Evolutionary conservation across 2,797 vertebrate genomes (phyloP).

Genomic region (Epinephelus coioides): DNA sequence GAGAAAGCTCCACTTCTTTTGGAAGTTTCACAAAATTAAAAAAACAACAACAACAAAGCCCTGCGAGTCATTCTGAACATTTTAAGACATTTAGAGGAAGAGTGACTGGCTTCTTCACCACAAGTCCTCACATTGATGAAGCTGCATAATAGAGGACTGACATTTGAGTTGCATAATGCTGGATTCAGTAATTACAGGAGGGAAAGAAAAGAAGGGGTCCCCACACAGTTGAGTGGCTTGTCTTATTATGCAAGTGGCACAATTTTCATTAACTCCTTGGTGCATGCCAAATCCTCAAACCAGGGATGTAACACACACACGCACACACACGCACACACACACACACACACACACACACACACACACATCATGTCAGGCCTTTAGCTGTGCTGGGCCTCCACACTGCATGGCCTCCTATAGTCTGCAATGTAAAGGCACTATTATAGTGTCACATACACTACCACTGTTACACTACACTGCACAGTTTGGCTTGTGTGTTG

Average conservation of each 20-base stretch:
- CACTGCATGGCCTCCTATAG: conserved; percentile 31
- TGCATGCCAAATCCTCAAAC: conserved; percentile 49
- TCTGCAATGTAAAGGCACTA: conserved; percentile 43
- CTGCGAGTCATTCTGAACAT: conserved; percentile 24
- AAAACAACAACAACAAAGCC: conserved; percentile 8
- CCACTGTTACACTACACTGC: conserved; percentile 8
- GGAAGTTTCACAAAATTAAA: background rate
- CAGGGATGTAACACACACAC: conserved; percentile 29
- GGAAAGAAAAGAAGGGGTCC: background rate
- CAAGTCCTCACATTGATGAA: conserved; percentile 49
- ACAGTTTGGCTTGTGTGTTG: background rate
- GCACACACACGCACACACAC: conserved; percentile 5
- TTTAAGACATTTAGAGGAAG: conserved; percentile 52
- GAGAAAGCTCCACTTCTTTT: background rate
- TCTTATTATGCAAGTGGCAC: conserved; percentile 65
- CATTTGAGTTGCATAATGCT: conserved; percentile 67
- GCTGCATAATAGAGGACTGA: conserved; percentile 50
- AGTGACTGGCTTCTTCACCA: conserved; percentile 43
- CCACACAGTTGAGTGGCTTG: conserved; percentile 54
- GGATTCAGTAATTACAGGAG: conserved; percentile 57
- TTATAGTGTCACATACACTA: conserved; percentile 10
- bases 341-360: background rate
- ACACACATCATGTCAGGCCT: conserved; percentile 40
- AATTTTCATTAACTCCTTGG: conserved; percentile 55
- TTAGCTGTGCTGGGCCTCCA: conserved; percentile 53